Evolutionary conservation across 2,888 invertebrate species (phyloP).

Genomic region (Chamaedrilus cognettii): DNA sequence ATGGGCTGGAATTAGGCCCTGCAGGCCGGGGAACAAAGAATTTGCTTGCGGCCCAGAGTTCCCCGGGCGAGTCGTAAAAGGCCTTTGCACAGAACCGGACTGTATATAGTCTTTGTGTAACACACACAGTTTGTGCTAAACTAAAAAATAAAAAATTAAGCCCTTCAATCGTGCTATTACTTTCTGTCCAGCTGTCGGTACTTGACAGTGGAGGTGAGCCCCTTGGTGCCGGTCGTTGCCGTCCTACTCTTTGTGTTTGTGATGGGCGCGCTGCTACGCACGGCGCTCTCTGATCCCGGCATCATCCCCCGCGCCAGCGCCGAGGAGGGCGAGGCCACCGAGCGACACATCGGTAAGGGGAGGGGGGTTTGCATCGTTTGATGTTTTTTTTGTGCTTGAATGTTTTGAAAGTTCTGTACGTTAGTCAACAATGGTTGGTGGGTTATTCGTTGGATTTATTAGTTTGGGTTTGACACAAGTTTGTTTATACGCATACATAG

Average conservation of each 20-base stretch:
- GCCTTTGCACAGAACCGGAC: too few relatives aligned
- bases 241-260: slow-evolving; percentile 73
- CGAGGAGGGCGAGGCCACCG: slow-evolving; percentile 86
- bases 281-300: slow-evolving; percentile 91
- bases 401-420: background rate
- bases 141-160: background rate
- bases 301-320: slow-evolving; percentile 84
- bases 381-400: background rate
- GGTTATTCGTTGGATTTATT: background rate
- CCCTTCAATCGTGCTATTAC: background rate
- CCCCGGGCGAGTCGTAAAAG: too few relatives aligned
- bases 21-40: too few relatives aligned
- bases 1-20: too few relatives aligned
- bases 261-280: slow-evolving; percentile 89
- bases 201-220: slow-evolving; percentile 81
- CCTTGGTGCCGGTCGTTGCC: slow-evolving; percentile 63
- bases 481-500: too few relatives aligned
- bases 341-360: slow-evolving; percentile 80
- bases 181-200: slow-evolving; percentile 36
- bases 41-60: too few relatives aligned
- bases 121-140: background rate
- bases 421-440: background rate
- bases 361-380: slow-evolving; percentile 60
- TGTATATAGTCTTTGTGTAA: background rate
- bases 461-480: too few relatives aligned